phyloP scores from a whole-genome alignment of 2,888 invertebrate genomes.

The Volucella inflata region DNA sequence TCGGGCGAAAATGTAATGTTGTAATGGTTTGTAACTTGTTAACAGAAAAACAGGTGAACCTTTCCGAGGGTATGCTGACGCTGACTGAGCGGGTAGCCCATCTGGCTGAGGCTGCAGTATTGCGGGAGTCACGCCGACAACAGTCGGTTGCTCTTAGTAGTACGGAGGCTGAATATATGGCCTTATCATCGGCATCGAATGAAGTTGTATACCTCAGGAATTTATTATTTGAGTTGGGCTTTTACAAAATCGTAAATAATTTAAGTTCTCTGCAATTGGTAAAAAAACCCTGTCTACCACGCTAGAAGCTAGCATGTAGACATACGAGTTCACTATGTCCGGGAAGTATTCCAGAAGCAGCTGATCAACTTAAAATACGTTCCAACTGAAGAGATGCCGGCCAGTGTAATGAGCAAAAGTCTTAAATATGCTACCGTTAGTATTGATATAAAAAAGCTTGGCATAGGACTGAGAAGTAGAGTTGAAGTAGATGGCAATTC shows the following conservation, averaged over 20 bases:
- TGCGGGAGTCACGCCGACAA: not conserved
- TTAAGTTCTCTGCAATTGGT: not conserved
- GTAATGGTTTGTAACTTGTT: too few relatives aligned
- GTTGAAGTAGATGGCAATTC: not conserved
- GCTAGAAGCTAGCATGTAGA: conserved; percentile 9
- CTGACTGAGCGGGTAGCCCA: conserved; percentile 46
- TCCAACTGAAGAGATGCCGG: conserved; percentile 22
- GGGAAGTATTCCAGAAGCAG: not conserved
- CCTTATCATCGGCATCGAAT: conserved; percentile 11
- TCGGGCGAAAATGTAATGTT: too few relatives aligned
- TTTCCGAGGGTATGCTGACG: conserved; percentile 47
- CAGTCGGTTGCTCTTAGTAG: not conserved
- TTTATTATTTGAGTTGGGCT: too few relatives aligned
- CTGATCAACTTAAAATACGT: not conserved
- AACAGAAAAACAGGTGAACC: conserved; percentile 36
- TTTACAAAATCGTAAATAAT: not conserved
- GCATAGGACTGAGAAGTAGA: conserved; percentile 8
- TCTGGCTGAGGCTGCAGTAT: not conserved
- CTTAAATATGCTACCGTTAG: too few relatives aligned
- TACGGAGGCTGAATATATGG: conserved; percentile 18
- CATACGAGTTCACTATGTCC: not conserved
- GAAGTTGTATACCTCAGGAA: conserved; percentile 15
- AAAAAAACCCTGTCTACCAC: not conserved
- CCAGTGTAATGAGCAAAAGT: conserved; percentile 29
- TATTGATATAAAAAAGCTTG: conserved; percentile 10